Base-by-base conservation (phyloP, 2,797 vertebrate genomes). In the Epinephelus coioides region DNA sequence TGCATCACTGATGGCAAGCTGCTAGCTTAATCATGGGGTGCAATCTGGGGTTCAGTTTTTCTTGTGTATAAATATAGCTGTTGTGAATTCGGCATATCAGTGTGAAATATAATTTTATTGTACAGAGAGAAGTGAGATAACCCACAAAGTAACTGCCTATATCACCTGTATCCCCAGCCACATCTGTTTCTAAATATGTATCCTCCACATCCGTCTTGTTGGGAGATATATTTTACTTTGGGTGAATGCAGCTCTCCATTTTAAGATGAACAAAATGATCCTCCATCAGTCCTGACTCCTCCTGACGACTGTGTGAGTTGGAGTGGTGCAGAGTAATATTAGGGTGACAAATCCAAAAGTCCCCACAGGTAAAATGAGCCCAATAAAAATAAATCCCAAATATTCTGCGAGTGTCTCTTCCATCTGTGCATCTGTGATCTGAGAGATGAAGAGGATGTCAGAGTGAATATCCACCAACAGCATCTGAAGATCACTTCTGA, bases 361-460 rank as follows among this genome's bases (percentile, higher is more conserved):
- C 50, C 66, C 43, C 54, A 50, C 59, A 73, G 60, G n/a, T 78
- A 54, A 85, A 83, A 68, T 49, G 9, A 62, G 64, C 9, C 60
- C 50, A 69, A n/a, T 81, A 83, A 78, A 85, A 75, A 81, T 79
- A 87, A 76, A 76, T n/a, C 34, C 14, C 23, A 47, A 72, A 57
- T 59, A 27, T 63, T 21, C 38, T 17, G 38, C 57, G 25, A n/a
- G 62, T 47, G 67, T 84, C 73, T 84, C 63, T 50, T 14, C 59
- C 44, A 49, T 34, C 34, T 69, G 63, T 51, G 23, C 0, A 10
- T 57, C 63, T 83, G 17, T 73, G 71, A 86, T 85, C 40, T 61
- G 64, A 67, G 63, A 78, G 55, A 76, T 63, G 61, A 85, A 83
- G 66, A 72, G 49, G 43, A 55, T 72, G 44, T 78, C 54, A 69